Evolutionary conservation across 2,888 invertebrate genomes (phyloP), one percentile per base, ranked within the genome.

Genomic region (Eueremaeus valkanovi): DNA sequence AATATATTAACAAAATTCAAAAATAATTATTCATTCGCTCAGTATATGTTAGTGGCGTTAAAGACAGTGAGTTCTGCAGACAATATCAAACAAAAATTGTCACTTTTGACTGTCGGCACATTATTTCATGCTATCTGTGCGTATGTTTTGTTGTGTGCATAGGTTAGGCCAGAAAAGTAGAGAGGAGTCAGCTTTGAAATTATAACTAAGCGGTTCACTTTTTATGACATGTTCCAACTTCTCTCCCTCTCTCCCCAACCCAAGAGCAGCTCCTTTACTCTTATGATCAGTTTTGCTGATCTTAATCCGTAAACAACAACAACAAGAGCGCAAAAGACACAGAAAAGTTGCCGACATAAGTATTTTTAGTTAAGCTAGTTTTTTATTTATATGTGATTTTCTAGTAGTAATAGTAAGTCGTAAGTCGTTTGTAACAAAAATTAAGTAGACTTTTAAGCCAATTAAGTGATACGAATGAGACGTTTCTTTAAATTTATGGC

Each of bases 81-180:
- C n/a, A n/a, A n/a, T n/a, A n/a, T n/a, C n/a, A n/a, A n/a, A 58
- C 13, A 58, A 13, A 58, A 58, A 58, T 29, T 58, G 58, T 58
- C 58, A 58, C 29, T 58, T 58, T 29, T 58, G 29, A 58, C 58
- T 58, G 58, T 58, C 58, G 58, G 58, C 58, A 58, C 58, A 58
- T 21, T 58, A 58, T 58, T 58, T 58, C 58, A 58, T 58, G 58
- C 58, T 18, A 58, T 49, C 49, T n/a, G 18, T 49, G 16, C 11
- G 6, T 45, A 16, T 6, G 55, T 29, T 29, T 29, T 58, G n/a
- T 58, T 55, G 18, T 58, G 58, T 29, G 24, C 58, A 16, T 1
- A 29, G 58, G 27, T 27, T 27, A 58, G 18, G 29, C 24, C 27
- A 29, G n/a, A 49, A 49, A 49, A 18, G 18, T 49, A 49, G 49